Evolutionary conservation across 2,797 vertebrate species (phyloP), one percentile per base, ranked within the genome.

Genomic region (Phalanger gymnotis): DNA sequence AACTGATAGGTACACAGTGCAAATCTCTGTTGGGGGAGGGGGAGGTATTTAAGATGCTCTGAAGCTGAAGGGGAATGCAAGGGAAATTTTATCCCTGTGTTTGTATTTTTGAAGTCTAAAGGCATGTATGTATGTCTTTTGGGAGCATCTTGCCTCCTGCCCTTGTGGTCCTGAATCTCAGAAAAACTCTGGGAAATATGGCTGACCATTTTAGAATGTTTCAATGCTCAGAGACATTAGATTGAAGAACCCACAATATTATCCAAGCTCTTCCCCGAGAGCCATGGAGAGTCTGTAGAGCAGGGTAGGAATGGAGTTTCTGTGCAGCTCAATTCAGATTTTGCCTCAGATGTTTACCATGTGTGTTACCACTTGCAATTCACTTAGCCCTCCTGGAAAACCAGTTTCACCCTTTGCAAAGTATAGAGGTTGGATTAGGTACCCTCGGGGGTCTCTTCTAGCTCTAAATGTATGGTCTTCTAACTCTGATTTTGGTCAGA

Each of bases 1-100:
- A 94, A 96, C 4, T 94, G 89, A 90, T 1, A 81, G 57, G 28
- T 58, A 92, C 93, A n/a, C 28, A 92, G 91, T 95, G 58, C 40
- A 96, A 95, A 53, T 5, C 53, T 73, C 40, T 25, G 16, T 81
- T 91, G 25, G 2, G 87, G 73, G 47, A 94, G 2, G 47, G 66
- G 54, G 47, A 30, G 40, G 54, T 52, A 93, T 95, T 92, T 28
- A 89, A 90, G 5, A 95, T 93, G 73, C 16, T 57, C 93, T 47
- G 89, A 61, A 31, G 51, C 81, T 92, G 66, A 90, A 90, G 2
- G 90, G 92, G 95, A 95, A n/a, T 54, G 4, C 53, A 94, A 93
- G 31, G 66, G 34, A 34, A 90, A 92, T 47, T 81, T 47, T 47
- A 81, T 47, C 40, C 7, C n/a, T 25, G 4, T 27, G 40, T 81